Conservation (phyloP, 2,888 invertebrate genomes). For the Tipula unca region DNA sequence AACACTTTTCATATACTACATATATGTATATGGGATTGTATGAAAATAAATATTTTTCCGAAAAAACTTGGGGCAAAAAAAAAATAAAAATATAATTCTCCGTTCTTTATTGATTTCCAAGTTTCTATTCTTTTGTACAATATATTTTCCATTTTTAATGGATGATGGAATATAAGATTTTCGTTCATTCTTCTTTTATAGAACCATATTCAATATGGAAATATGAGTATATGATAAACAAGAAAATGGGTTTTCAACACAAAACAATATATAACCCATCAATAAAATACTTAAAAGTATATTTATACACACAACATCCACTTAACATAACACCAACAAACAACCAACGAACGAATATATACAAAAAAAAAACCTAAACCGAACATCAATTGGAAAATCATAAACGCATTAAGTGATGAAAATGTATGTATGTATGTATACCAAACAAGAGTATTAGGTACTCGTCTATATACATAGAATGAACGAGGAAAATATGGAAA, state of each 20-base stretch:
- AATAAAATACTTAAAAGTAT: conserved; percentile 14
- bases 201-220: not conserved
- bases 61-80: not conserved
- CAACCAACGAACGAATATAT: not conserved
- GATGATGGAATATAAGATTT: not conserved
- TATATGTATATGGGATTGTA: not conserved
- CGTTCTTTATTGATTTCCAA: not conserved
- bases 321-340: conserved; percentile 8
- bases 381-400: not conserved
- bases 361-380: not conserved
- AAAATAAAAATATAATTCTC: not conserved
- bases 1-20: not conserved
- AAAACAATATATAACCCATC: conserved; percentile 8
- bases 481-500: not conserved
- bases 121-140: not conserved
- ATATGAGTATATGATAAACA: conserved; percentile 3
- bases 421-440: not conserved
- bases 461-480: not conserved
- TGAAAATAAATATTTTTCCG: not conserved
- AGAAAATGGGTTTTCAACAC: conserved; percentile 8
- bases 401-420: conserved; percentile 14
- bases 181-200: not conserved
- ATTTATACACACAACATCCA: not conserved
- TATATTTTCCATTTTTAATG: not conserved
- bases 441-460: not conserved